Percentiles rank a stretch among this genome's conserved stretches.
Conservation (phyloP, 2,797 vertebrate genomes). For the Lithobates sylvaticus region DNA sequence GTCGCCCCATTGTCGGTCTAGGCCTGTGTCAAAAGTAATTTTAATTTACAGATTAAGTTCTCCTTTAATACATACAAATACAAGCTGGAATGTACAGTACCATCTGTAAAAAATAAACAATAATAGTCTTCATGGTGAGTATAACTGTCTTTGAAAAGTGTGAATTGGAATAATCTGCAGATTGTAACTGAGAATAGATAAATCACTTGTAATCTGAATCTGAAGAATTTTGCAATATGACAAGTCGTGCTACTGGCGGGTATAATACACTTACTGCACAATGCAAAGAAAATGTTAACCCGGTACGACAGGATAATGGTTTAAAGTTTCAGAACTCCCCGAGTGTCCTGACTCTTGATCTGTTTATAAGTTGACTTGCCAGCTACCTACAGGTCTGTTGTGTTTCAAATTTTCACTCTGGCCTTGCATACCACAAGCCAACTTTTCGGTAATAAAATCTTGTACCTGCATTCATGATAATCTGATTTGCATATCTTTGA, state of each 20-base stretch:
- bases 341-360: conserved; percentile 17
- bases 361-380: conserved; percentile 36
- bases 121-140: background rate
- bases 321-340: conserved; percentile 31
- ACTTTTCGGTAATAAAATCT: conserved; percentile 22
- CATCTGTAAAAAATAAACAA: background rate
- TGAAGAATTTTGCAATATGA: conserved; percentile 14
- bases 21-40: too few species aligned
- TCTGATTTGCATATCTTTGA: conserved; percentile 51
- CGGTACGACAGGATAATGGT: conserved; percentile 40
- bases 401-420: conserved; percentile 34
- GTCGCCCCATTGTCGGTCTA: too few species aligned
- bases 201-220: conserved; percentile 27
- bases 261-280: conserved; percentile 20
- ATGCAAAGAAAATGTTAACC: conserved; percentile 30
- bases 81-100: background rate
- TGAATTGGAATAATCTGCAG: conserved; percentile 38
- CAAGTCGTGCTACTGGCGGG: conserved; percentile 13
- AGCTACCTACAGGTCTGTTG: conserved; percentile 50
- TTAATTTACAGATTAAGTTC: too few species aligned
- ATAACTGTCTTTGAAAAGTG: conserved; percentile 30
- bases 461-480: conserved; percentile 34
- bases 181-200: conserved; percentile 28
- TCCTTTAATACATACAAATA: background rate
- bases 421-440: conserved; percentile 14